Conservation (phyloP, 2,888 invertebrate genomes). For the Boloria selene region DNA sequence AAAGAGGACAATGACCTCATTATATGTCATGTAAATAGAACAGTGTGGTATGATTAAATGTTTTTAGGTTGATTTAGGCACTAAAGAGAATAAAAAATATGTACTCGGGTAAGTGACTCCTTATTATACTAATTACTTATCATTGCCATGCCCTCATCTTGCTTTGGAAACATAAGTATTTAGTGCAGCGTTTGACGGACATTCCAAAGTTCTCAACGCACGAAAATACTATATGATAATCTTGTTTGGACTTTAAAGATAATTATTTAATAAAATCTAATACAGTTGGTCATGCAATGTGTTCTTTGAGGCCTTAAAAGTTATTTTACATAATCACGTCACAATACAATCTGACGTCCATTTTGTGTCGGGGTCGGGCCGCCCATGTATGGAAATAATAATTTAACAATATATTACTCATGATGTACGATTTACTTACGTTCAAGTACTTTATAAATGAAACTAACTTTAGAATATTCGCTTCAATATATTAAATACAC, state of each 20-base stretch:
- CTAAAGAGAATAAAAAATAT: background rate
- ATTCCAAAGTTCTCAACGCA: background rate
- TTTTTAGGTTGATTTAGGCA: background rate
- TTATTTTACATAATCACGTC: constrained; percentile 77
- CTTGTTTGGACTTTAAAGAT: background rate
- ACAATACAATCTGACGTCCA: constrained; percentile 76
- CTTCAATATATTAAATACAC: constrained; percentile 35
- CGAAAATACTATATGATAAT: background rate
- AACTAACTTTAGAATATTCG: constrained; percentile 43
- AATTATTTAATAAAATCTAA: background rate
- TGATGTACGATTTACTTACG: constrained; percentile 53
- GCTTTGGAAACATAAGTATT: constrained; percentile 21
- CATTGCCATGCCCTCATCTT: constrained; percentile 49
- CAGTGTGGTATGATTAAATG: constrained; percentile 18
- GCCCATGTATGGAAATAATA: constrained; percentile 35
- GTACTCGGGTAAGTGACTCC: constrained; percentile 6
- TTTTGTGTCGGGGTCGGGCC: constrained; percentile 66
- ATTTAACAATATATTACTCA: constrained; percentile 20
- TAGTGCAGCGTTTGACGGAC: background rate
- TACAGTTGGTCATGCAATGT: background rate
- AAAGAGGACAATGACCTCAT: constrained; percentile 62
- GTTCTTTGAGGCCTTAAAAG: constrained; percentile 17
- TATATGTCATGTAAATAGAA: constrained; percentile 58
- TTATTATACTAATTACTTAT: background rate
- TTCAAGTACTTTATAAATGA: constrained; percentile 43